These are phyloP conservation scores for Egretta garzetta DNA, from an alignment of 2,113 vertebrate species.

Conservation along the genomic window DNA sequence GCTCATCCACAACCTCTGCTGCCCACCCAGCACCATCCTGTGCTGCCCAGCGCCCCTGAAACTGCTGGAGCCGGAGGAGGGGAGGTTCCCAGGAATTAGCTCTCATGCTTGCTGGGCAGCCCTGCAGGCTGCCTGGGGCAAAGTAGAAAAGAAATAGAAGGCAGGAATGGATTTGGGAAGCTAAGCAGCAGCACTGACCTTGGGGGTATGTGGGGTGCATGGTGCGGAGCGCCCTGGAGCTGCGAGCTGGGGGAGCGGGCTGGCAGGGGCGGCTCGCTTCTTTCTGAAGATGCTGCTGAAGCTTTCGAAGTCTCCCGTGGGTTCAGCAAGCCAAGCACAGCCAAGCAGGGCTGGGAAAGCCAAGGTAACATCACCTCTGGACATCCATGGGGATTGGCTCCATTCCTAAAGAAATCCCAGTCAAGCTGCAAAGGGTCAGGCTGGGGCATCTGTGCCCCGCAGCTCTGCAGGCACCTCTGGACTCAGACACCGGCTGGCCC, in stretches of 20 bases:
- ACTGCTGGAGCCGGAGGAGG: too few species aligned
- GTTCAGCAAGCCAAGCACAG: not conserved
- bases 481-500: too few species aligned
- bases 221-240: not conserved
- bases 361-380: not conserved
- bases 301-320: not conserved
- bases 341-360: not conserved
- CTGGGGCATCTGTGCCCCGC: not conserved
- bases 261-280: not conserved
- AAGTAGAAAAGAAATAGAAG: not conserved
- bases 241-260: not conserved
- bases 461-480: not conserved
- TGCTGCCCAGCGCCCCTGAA: not conserved
- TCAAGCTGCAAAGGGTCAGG: not conserved
- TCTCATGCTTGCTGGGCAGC: not conserved
- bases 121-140: not conserved
- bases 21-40: not conserved
- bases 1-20: not conserved
- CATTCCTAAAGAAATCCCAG: not conserved
- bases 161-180: not conserved
- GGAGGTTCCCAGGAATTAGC: not conserved
- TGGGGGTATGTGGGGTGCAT: too few species aligned
- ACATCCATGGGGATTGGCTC: not conserved
- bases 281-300: not conserved
- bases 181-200: not conserved